These are phyloP conservation scores for Ctenomys sociabilis DNA, from an alignment of 2,113 vertebrate species.

Conservation along the genomic window DNA sequence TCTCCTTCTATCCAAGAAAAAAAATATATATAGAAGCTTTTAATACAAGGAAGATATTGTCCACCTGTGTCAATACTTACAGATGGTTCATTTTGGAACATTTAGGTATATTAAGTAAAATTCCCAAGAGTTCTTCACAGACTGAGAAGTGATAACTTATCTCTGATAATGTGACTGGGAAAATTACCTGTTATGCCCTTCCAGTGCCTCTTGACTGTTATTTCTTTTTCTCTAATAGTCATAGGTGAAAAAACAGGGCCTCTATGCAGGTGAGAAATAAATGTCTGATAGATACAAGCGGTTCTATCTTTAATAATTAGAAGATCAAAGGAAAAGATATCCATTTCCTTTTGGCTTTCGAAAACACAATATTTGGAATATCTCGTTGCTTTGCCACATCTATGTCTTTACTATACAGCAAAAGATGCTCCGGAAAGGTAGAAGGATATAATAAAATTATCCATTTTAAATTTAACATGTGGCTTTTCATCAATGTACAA, in stretches of 20 bases:
- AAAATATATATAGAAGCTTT: constrained; percentile 43
- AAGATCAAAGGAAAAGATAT: constrained; percentile 65
- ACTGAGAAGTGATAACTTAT: constrained; percentile 25
- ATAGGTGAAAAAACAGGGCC: constrained; percentile 72
- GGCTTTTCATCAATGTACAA: constrained; percentile 70
- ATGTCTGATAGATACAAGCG: constrained; percentile 50
- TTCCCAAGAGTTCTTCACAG: constrained; percentile 2
- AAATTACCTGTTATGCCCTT: constrained; percentile 48
- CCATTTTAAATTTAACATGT: constrained; percentile 62
- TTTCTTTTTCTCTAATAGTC: neutral
- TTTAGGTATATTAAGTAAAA: constrained; percentile 32
- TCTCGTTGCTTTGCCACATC: constrained; percentile 68
- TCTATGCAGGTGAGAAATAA: constrained; percentile 61
- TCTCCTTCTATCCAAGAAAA: constrained; percentile 2
- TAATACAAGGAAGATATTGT: neutral
- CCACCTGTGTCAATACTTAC: neutral
- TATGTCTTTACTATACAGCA: constrained; percentile 70
- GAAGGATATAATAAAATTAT: constrained; percentile 77
- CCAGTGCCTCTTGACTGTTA: neutral
- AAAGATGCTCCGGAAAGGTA: constrained; percentile 69
- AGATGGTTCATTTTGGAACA: constrained; percentile 15
- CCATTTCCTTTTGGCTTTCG: constrained; percentile 57
- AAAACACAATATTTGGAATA: constrained; percentile 76
- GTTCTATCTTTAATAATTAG: constrained; percentile 60
- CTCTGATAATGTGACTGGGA: constrained; percentile 38